phyloP scores from a whole-genome alignment of 30 jellyfish, hydroid and myxozoan genomes.

The Hydractinia echinata region DNA sequence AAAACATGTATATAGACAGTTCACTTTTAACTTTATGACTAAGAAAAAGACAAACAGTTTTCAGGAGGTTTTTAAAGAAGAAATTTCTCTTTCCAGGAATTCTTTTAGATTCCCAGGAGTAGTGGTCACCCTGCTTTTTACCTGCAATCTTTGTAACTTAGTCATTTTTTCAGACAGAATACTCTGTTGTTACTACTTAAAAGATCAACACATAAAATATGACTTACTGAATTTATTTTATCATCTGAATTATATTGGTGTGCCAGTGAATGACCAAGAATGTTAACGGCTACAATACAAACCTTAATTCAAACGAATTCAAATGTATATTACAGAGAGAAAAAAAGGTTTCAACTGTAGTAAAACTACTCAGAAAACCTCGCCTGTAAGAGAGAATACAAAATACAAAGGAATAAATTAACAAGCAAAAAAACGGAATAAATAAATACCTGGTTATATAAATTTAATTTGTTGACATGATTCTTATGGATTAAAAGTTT shows the following conservation, averaged over 20 bases:
- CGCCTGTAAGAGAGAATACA: not conserved
- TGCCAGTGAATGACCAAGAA: constrained; percentile 6
- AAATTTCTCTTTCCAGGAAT: no score
- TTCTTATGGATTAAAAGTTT: constrained; percentile 76
- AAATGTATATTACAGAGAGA: not conserved
- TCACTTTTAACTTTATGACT: no score
- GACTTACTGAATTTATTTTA: no score
- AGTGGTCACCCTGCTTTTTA: no score
- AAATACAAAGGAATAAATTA: not conserved
- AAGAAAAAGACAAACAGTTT: no score
- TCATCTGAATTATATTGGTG: not conserved
- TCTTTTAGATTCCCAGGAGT: no score
- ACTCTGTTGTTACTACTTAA: not conserved
- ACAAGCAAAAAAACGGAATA: not conserved
- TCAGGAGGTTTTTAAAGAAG: no score
- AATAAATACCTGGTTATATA: constrained; percentile 80
- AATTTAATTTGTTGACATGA: constrained; percentile 64
- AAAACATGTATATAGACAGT: no score
- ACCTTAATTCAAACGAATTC: not conserved
- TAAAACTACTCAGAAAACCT: not conserved
- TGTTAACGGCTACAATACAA: constrained; percentile 30
- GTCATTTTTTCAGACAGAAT: no score
- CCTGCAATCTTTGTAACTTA: no score
- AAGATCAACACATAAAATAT: not conserved
- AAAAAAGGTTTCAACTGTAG: not conserved